Base-by-base conservation (phyloP, 2,113 vertebrate genomes). In the Cinclus cinclus region DNA sequence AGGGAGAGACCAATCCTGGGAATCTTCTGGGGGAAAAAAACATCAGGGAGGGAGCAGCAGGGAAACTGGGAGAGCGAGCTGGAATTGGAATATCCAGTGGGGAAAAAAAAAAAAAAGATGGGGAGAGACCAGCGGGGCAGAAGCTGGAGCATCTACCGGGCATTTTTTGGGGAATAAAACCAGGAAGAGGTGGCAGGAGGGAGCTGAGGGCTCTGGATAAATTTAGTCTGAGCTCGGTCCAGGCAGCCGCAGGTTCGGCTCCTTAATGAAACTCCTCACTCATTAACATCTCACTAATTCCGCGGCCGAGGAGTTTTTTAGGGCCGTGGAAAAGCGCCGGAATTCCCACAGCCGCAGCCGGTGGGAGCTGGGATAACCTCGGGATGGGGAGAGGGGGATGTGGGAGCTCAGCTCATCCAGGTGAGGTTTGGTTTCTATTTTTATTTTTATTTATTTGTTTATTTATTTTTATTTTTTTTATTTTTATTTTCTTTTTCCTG, bases 251-350 rank as follows among this genome's bases (percentile, higher is more conserved):
- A 15, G 55, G 55, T 68, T 68, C 49, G 69, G 87, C 75, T 94
- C 92, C 62, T 92, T 94, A 90, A 95, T 89, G 93, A 94, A 47
- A 56, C 33, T 86, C 90, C 74, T 88, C 76, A 12, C 85, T n/a
- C 47, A 73, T 90, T 92, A 95, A 83, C 93, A 60, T 64, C 75
- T 94, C 94, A 88, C 95, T 95, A 92, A 73, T 33, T 35, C 82
- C 42, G 42, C 14, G 82, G 67, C 49, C 63, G 10, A 62, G 88
- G 67, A 53, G 50, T 35, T 83, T 83, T 73, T 46, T 44, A 44
- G 73, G 56, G 59, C 21, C 17, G 13, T 86, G 83, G 49, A 41
- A 71, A 83, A 69, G 49, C 42, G 62, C 49, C 58, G 11, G 41
- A 47, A 25, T 68, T 49, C 10, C 44, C 28, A 1, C 11, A 44